These are phyloP conservation scores for Drosophila eohydei DNA, from an alignment of 2,888 invertebrate species.

Conservation along the genomic window DNA sequence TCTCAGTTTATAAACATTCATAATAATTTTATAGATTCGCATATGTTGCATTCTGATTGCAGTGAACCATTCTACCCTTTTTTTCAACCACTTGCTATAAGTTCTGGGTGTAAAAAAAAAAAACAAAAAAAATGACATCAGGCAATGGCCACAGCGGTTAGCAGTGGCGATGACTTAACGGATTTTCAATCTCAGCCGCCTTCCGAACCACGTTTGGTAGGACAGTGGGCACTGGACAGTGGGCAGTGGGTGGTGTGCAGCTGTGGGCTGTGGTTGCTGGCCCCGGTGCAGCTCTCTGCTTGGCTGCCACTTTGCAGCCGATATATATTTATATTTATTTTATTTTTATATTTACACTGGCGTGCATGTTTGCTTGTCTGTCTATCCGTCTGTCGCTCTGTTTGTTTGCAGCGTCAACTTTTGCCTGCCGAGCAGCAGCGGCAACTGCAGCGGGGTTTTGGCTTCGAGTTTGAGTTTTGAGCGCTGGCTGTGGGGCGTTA, in stretches of 20 bases:
- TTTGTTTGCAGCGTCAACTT: conserved; percentile 70
- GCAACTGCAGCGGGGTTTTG: conserved; percentile 14
- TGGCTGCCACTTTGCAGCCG: conserved; percentile 77
- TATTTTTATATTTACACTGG: conserved; percentile 77
- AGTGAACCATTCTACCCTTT: not conserved
- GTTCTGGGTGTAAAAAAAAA: conserved; percentile 2
- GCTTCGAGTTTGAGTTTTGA: conserved; percentile 10
- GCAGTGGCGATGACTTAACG: conserved; percentile 81
- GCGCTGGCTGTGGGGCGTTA: conserved; percentile 53
- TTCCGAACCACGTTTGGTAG: conserved; percentile 27
- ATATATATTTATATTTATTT: conserved; percentile 80
- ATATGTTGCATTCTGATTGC: not conserved
- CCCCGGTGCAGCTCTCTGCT: conserved; percentile 5
- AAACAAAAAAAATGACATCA: conserved; percentile 29
- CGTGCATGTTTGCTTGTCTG: conserved; percentile 58
- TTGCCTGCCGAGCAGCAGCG: conserved; percentile 43
- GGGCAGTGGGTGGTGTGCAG: conserved; percentile 13
- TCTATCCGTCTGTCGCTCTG: conserved; percentile 38
- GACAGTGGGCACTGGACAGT: not conserved
- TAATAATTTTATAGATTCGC: no score
- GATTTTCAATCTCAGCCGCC: conserved; percentile 76
- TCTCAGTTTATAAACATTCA: no score
- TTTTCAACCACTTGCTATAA: not conserved
- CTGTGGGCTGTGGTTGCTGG: conserved; percentile 34
- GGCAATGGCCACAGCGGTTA: conserved; percentile 72